Percentiles rank a stretch among this genome's conserved stretches.
Conservation (phyloP, 2,797 vertebrate genomes). For the Epinephelus malabaricus region DNA sequence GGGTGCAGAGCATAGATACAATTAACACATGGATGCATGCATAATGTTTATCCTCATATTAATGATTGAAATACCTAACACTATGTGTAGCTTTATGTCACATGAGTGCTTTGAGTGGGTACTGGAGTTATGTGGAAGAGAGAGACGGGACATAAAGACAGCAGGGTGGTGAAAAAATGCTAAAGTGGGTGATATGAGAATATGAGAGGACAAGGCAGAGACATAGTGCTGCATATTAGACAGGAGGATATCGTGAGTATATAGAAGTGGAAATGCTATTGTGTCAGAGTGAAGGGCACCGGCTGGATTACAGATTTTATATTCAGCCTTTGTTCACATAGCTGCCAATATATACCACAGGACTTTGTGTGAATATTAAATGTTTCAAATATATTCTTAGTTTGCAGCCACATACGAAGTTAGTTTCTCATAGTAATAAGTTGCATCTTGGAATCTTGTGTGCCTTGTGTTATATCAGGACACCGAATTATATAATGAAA, state of each 20-base stretch:
- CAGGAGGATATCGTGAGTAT: slow-evolving; percentile 3
- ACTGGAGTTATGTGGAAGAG: not conserved
- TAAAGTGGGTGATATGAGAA: slow-evolving; percentile 3
- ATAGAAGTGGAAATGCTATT: not conserved
- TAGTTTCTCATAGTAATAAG: slow-evolving; percentile 20
- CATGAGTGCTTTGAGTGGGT: slow-evolving; percentile 5
- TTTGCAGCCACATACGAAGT: not conserved
- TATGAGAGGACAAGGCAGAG: slow-evolving; percentile 10
- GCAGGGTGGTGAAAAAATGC: not conserved
- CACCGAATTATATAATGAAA: slow-evolving; percentile 20
- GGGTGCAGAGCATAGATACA: not conserved
- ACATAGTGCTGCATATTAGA: slow-evolving; percentile 2
- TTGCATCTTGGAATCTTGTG: slow-evolving; percentile 12
- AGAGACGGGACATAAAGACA: not conserved
- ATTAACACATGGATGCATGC: not conserved
- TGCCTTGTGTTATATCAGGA: slow-evolving; percentile 25
- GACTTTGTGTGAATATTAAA: slow-evolving; percentile 13
- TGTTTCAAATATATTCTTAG: slow-evolving; percentile 11
- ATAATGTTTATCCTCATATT: not conserved
- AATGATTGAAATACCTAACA: not conserved
- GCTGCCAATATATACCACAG: not conserved
- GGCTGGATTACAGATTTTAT: slow-evolving; percentile 15
- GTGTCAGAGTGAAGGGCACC: slow-evolving; percentile 18
- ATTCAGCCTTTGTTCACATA: slow-evolving; percentile 26
- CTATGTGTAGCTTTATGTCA: not conserved